Base-by-base conservation (phyloP, 2,113 vertebrate species). In the Megaceryle torquata region DNA sequence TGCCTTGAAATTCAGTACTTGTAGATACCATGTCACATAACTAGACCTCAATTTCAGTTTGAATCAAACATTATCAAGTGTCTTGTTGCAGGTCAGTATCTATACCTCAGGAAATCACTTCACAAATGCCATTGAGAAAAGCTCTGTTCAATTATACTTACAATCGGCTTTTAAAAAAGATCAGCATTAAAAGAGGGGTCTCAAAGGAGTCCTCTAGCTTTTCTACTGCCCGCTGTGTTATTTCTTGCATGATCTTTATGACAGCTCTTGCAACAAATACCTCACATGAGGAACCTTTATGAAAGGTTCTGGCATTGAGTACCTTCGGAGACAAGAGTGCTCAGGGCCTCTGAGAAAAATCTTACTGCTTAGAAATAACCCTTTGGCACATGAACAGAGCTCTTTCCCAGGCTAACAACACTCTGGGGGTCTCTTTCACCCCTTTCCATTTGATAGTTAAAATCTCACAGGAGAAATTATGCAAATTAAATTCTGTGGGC, bases 211-310 rank as follows among this genome's bases (percentile, higher is more conserved):
- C 28, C 26, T 88, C 39, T 67, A 86, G 25, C 20, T 67, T 37
- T 91, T 35, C 59, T 56, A 13, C 37, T 86, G 53, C 26, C 46
- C 57, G 37, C 46, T 74, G 17, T 77, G 51, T 69, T 93, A 41
- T 69, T 94, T 89, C 75, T 93, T 5, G 1, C 24, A 41, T 39
- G 28, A 67, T 67, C 64, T 96, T 94, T 86, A 80, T 80, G 76
- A 81, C 24, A 78, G 39, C 1, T 72, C 29, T 83, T 91, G 37
- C 10, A 78, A 75, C n/a, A 95, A 94, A 95, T 33, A 77, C 3
- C 18, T 86, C 91, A 95, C 61, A 61, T n/a, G 64, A 93, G 88
- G 88, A 88, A 93, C 51, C 80, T 78, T 91, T 88, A 81, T 64
- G 56, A 86, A 95, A 88, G 39, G 39, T 91, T 93, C 68, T 96